phyloP scores from a whole-genome alignment of 2,797 vertebrate genomes.

The Pitangus sulphuratus region DNA sequence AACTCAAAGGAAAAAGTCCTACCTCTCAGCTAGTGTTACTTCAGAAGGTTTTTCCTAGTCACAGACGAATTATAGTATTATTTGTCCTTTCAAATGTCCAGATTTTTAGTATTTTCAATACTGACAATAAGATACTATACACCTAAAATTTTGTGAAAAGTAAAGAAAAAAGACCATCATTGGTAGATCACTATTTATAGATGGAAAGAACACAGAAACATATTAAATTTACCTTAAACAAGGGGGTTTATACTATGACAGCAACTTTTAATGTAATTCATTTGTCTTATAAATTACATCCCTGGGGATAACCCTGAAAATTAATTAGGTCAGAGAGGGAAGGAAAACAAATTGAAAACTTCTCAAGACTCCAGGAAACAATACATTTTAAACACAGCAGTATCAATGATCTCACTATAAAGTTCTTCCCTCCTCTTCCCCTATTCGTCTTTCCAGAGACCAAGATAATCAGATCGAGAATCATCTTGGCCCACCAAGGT shows the following conservation, averaged over 20 bases:
- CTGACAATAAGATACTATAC: background rate
- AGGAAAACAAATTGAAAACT: constrained; percentile 59
- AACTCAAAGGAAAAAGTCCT: background rate
- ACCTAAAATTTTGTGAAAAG: background rate
- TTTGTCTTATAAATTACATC: constrained; percentile 56
- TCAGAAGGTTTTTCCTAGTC: background rate
- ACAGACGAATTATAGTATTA: background rate
- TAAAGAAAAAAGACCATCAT: background rate
- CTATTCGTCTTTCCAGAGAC: background rate
- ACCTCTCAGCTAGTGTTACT: background rate
- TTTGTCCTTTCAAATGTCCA: background rate
- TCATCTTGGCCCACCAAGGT: background rate
- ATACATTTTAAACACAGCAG: constrained; percentile 2
- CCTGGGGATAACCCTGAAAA: constrained; percentile 41
- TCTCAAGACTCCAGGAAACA: constrained; percentile 44
- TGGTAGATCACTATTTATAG: background rate
- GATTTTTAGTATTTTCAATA: constrained; percentile 6
- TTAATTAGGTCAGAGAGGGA: constrained; percentile 56
- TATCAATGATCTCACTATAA: background rate
- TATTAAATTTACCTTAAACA: constrained; percentile 54
- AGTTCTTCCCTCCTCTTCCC: background rate
- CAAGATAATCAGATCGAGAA: background rate
- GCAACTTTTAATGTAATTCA: constrained; percentile 51
- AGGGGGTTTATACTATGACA: constrained; percentile 25
- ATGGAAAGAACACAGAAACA: background rate